phyloP scores from a whole-genome alignment of 2,113 vertebrate species.

The Scomber colias region DNA sequence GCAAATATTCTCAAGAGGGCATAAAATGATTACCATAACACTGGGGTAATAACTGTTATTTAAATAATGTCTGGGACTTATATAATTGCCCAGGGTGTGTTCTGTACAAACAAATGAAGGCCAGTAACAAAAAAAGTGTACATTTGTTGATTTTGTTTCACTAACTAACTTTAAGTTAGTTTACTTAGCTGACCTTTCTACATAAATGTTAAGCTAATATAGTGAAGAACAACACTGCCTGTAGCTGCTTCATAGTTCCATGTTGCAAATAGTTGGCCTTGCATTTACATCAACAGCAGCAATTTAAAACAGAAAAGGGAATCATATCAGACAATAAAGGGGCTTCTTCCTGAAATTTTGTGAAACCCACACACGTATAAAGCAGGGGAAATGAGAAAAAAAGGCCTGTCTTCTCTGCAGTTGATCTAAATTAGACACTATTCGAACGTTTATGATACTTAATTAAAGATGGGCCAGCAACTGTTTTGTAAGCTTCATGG shows the following conservation, averaged over 20 bases:
- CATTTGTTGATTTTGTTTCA: slow-evolving; percentile 17
- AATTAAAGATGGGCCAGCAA: slow-evolving; percentile 35
- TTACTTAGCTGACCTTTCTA: background rate
- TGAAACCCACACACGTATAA: slow-evolving; percentile 26
- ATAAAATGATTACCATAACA: slow-evolving; percentile 26
- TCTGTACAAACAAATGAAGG: slow-evolving; percentile 16
- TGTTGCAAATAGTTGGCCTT: background rate
- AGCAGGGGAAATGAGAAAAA: slow-evolving; percentile 47
- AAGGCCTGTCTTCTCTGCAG: slow-evolving; percentile 45
- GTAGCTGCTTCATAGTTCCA: background rate
- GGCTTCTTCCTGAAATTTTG: slow-evolving; percentile 5
- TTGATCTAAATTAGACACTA: slow-evolving; percentile 52
- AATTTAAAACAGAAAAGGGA: slow-evolving; percentile 16
- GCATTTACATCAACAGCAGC: background rate
- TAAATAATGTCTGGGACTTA: slow-evolving; percentile 25
- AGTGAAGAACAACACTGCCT: slow-evolving; percentile 25
- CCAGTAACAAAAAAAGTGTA: background rate
- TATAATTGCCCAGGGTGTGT: background rate
- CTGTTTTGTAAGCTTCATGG: slow-evolving; percentile 18
- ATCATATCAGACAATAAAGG: slow-evolving; percentile 25
- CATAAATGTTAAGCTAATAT: background rate
- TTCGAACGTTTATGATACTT: slow-evolving; percentile 63
- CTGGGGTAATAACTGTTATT: slow-evolving; percentile 19
- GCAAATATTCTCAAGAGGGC: slow-evolving; percentile 14
- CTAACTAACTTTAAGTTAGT: background rate